Percentiles rank a stretch among this genome's conserved stretches.
phyloP scores from a whole-genome alignment of 1,140 invertebrate genomes.

The Drosophila pandora region DNA sequence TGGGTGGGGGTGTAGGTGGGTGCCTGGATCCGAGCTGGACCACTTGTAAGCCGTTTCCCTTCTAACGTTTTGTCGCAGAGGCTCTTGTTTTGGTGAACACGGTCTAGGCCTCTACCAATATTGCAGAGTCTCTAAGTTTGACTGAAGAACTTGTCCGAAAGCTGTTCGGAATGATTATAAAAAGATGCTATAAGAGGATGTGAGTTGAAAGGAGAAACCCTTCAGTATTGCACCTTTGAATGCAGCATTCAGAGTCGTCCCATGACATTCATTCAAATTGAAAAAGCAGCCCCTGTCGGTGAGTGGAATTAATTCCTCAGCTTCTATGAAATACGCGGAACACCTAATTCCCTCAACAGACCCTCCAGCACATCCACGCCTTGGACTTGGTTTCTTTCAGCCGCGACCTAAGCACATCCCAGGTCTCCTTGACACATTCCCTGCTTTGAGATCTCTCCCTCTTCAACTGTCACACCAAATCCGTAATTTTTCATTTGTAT shows the following conservation, averaged over 20 bases:
- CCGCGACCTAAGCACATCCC: constrained; percentile 37
- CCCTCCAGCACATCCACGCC: constrained; percentile 41
- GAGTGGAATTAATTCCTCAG: constrained; percentile 24
- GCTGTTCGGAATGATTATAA: too few relatives aligned
- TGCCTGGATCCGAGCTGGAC: constrained; percentile 9
- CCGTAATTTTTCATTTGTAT: constrained; percentile 1
- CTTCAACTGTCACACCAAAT: constrained; percentile 42
- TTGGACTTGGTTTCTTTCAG: constrained; percentile 8
- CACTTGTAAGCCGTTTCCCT: neutral
- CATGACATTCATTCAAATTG: constrained; percentile 22
- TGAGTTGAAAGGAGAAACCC: neutral
- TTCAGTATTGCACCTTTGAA: neutral
- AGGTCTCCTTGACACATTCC: constrained; percentile 52
- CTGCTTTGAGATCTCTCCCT: constrained; percentile 22
- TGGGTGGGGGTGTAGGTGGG: constrained; percentile 58
- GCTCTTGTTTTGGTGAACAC: too few relatives aligned
- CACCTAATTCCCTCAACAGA: constrained; percentile 34
- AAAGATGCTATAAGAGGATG: too few relatives aligned
- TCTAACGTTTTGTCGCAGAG: too few relatives aligned
- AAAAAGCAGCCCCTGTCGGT: constrained; percentile 8
- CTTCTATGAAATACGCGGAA: constrained; percentile 40
- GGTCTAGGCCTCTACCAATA: too few relatives aligned
- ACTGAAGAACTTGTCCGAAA: neutral
- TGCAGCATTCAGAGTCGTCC: neutral
- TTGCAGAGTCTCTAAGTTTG: too few relatives aligned